Evolutionary conservation across 2,113 vertebrate genomes (phyloP).

Genomic region (Chloropsis hardwickii): DNA sequence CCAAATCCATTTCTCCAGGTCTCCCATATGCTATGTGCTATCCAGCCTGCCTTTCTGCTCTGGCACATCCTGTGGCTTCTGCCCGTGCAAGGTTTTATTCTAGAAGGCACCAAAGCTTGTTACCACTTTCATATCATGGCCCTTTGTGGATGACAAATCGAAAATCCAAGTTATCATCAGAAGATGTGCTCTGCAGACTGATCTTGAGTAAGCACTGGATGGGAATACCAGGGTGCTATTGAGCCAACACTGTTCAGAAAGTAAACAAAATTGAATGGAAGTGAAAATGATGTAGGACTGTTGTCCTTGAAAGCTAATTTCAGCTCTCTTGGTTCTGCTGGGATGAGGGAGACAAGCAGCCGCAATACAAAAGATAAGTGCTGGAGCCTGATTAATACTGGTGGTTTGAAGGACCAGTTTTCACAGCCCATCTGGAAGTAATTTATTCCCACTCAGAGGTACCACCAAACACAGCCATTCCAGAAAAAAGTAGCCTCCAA

Average conservation of each 20-base stretch:
- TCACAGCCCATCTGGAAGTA: not conserved
- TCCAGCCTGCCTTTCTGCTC: not conserved
- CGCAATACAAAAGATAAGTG: not conserved
- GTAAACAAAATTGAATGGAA: not conserved
- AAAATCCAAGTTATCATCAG: not conserved
- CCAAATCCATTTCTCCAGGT: not conserved
- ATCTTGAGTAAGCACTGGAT: not conserved
- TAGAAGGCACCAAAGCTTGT: not conserved
- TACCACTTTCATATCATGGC: not conserved
- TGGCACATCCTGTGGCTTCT: not conserved
- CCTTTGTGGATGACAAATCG: not conserved
- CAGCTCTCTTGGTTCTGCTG: conserved; percentile 11
- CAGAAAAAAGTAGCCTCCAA: not conserved
- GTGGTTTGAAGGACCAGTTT: conserved; percentile 38
- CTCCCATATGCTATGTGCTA: not conserved
- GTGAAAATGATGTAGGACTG: not conserved
- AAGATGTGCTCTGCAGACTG: not conserved
- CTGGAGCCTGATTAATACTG: not conserved
- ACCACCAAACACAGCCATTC: not conserved
- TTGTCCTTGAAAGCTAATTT: conserved; percentile 58
- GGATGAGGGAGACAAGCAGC: conserved; percentile 15
- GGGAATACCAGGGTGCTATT: not conserved
- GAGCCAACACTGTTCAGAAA: not conserved
- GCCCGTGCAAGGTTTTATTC: not conserved
- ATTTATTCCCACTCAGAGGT: not conserved